These are phyloP conservation scores for Bimastos eiseni DNA, from an alignment of 2,888 invertebrate species.

Conservation along the genomic window DNA sequence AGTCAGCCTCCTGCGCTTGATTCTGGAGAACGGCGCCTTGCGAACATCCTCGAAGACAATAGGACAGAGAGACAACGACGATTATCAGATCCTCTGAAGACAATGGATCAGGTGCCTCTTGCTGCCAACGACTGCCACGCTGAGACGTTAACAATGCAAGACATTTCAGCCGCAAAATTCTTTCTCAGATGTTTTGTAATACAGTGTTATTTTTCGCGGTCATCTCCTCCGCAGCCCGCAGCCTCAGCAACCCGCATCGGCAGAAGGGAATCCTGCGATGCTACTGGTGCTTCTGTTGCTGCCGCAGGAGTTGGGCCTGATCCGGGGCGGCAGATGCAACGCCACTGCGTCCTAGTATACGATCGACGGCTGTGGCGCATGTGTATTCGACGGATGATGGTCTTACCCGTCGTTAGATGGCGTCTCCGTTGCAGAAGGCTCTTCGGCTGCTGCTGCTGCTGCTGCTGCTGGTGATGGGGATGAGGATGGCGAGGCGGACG, in stretches of 20 bases:
- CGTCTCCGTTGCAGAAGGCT: background rate
- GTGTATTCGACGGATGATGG: background rate
- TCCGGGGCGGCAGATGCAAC: background rate
- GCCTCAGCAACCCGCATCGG: background rate
- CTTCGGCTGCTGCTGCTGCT: background rate
- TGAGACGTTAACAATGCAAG: background rate
- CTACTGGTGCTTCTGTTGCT: background rate
- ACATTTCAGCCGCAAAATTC: background rate
- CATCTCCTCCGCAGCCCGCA: background rate
- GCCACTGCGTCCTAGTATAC: background rate
- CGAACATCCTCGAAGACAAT: background rate
- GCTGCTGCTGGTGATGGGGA: background rate
- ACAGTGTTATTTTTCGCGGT: conserved; percentile 5
- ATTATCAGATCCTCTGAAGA: background rate
- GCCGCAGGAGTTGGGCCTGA: background rate
- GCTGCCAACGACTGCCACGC: background rate
- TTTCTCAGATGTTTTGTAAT: background rate
- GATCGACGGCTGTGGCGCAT: background rate
- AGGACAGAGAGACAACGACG: background rate
- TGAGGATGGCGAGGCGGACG: background rate
- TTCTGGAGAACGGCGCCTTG: background rate
- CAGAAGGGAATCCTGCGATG: too few species aligned
- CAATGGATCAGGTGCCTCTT: background rate
- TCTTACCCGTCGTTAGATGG: background rate
- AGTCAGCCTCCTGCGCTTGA: background rate